Base-by-base conservation (phyloP, 2,797 vertebrate genomes). In the Propithecus deckenii region DNA sequence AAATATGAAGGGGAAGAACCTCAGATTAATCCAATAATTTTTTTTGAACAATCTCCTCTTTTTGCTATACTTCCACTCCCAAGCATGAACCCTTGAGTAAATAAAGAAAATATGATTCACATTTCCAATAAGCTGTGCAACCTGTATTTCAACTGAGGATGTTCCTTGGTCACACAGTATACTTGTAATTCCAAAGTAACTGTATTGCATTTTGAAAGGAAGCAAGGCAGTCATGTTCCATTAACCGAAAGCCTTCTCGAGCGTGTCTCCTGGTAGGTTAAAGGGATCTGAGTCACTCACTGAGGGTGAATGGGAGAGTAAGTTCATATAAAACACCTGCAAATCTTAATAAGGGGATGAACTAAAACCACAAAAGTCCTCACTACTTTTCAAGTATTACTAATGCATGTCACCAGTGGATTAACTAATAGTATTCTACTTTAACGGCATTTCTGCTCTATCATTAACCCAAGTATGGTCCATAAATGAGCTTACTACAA, bases 381-480 rank as follows among this genome's bases (percentile, higher is more conserved):
- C 35, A 12, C 35, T 85, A 57, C 86, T 97, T 96, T 94, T 94
- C 78, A 92, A 86, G 88, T 91, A 94, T 96, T 88, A 95, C 83
- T 89, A 97, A 96, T 55, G 81, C 78, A 71, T 78, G 69, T 85
- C 93, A 93, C 57, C 57, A 57, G 50, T 80, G 80, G 69, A 88
- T 97, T 96, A 97, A 95, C 75, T 94, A 96, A 91, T 80, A 93
- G 90, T 79, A 79, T 78, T 88, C 74, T 88, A 85, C 90, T 96
- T 95, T 96, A 96, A 96, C 71, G 78, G 74, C 74, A 89, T 92
- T 89, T 95, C 85, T 95, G 43, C 75, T 93, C 80, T 95, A 74
- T 97, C 90, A 97, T 97, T 97, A 96, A 89, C 89, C 84, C 86
- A 95, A 94, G 87, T 78, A 95, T 57, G 94, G 95, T 94, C 74